These are phyloP conservation scores for Tribolium freemani DNA, from an alignment of 2,888 invertebrate genomes.

Conservation along the genomic window DNA sequence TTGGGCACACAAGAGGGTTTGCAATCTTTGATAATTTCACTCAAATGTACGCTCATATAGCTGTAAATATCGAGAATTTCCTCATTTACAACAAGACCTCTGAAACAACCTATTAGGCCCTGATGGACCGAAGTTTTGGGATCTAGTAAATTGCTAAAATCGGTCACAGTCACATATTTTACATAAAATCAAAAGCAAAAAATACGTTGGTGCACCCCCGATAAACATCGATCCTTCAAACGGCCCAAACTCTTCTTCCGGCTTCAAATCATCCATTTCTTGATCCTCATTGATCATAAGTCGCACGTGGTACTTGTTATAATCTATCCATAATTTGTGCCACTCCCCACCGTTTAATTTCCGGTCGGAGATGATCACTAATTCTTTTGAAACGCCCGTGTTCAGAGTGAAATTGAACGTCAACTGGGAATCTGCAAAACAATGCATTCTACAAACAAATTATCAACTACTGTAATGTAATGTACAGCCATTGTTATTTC, in stretches of 20 bases:
- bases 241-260: conserved; percentile 91
- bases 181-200: neutral
- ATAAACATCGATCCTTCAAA: conserved; percentile 96
- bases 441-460: neutral
- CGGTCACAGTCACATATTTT: conserved; percentile 1
- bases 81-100: conserved; percentile 92
- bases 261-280: conserved; percentile 87
- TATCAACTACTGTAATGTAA: too few species aligned
- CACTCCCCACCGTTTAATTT: conserved; percentile 93
- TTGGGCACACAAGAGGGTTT: conserved; percentile 95
- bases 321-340: conserved; percentile 97
- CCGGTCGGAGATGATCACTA: conserved; percentile 83
- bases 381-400: conserved; percentile 84
- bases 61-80: conserved; percentile 92
- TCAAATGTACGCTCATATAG: conserved; percentile 92
- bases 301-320: conserved; percentile 92
- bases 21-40: conserved; percentile 93
- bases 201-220: conserved; percentile 92
- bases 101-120: conserved; percentile 94
- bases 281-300: conserved; percentile 94
- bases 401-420: conserved; percentile 92
- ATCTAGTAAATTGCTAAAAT: conserved; percentile 78
- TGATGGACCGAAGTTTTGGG: conserved; percentile 87
- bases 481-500: too few species aligned
- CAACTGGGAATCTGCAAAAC: conserved; percentile 80